phyloP scores from a whole-genome alignment of 2,888 invertebrate genomes.

The Scaptomyza caliginosa region DNA sequence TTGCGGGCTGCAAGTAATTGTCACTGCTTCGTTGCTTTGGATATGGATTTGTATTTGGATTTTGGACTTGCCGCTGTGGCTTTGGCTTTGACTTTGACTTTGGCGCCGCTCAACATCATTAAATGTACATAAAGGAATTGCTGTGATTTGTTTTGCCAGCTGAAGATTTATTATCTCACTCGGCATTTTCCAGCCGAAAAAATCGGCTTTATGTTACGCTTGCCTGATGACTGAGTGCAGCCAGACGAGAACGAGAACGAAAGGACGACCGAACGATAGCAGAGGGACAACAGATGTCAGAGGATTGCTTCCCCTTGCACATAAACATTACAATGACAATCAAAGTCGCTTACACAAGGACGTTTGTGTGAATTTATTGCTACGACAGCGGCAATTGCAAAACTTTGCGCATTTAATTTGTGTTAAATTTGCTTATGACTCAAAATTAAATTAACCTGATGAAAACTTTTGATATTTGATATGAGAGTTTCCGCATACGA shows the following conservation, averaged over 20 bases:
- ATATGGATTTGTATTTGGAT: slow-evolving; percentile 54
- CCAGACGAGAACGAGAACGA: slow-evolving; percentile 39
- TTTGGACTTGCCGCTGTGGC: slow-evolving; percentile 18
- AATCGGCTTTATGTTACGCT: slow-evolving; percentile 76
- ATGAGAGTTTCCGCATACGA: slow-evolving; percentile 20
- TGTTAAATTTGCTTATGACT: slow-evolving; percentile 70
- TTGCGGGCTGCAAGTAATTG: slow-evolving; percentile 78
- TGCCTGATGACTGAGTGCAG: slow-evolving; percentile 74
- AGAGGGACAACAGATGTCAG: slow-evolving; percentile 11
- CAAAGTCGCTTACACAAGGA: slow-evolving; percentile 75
- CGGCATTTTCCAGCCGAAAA: slow-evolving; percentile 72
- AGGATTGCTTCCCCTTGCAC: slow-evolving; percentile 11
- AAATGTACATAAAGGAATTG: slow-evolving; percentile 78
- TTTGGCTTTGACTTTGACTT: slow-evolving; percentile 19
- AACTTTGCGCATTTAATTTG: slow-evolving; percentile 76
- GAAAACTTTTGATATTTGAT: slow-evolving; percentile 38
- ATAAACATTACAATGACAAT: slow-evolving; percentile 55
- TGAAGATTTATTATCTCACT: slow-evolving; percentile 72
- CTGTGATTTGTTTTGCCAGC: slow-evolving; percentile 73
- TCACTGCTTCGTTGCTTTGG: slow-evolving; percentile 65
- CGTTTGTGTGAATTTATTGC: slow-evolving; percentile 70
- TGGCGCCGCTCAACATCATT: slow-evolving; percentile 70
- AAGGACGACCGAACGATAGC: not conserved
- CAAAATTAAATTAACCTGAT: slow-evolving; percentile 74
- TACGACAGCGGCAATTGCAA: slow-evolving; percentile 60